Evolutionary conservation across 2,888 invertebrate species (phyloP).

Genomic region (Drosophila differens): DNA sequence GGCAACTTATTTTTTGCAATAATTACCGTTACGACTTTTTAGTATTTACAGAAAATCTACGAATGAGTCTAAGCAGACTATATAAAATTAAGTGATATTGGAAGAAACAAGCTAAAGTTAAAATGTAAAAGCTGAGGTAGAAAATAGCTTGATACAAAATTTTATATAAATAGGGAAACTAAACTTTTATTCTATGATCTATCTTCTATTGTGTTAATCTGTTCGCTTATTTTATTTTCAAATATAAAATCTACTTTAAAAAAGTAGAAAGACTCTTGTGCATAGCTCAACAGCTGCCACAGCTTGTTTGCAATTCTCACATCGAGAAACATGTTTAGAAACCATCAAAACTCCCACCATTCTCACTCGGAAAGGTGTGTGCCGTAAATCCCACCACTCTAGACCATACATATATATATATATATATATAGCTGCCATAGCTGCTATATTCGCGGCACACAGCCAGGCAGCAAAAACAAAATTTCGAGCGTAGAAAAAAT

Average conservation of each 20-base stretch:
- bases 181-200: conserved; percentile 24
- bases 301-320: conserved; percentile 74
- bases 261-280: conserved; percentile 8
- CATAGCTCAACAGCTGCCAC: conserved; percentile 60
- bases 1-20: no score
- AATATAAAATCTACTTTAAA: conserved; percentile 5
- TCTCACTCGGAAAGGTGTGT: conserved; percentile 44
- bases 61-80: no score
- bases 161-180: background rate
- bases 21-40: no score
- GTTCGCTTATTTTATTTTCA: background rate
- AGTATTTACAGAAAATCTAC: no score
- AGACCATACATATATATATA: conserved; percentile 10
- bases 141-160: background rate
- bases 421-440: background rate
- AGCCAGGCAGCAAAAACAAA: conserved; percentile 58
- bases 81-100: background rate
- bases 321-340: conserved; percentile 45
- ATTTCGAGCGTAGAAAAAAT: conserved; percentile 73
- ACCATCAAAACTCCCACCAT: conserved; percentile 30
- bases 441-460: conserved; percentile 15
- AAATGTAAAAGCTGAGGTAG: background rate
- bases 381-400: conserved; percentile 60
- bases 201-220: background rate
- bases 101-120: background rate